A percentile compares a stretch with the other conserved stretches of the same genome.
These are phyloP conservation scores for Graphium colonna DNA, from an alignment of 2,888 invertebrate genomes.

Conservation along the genomic window DNA sequence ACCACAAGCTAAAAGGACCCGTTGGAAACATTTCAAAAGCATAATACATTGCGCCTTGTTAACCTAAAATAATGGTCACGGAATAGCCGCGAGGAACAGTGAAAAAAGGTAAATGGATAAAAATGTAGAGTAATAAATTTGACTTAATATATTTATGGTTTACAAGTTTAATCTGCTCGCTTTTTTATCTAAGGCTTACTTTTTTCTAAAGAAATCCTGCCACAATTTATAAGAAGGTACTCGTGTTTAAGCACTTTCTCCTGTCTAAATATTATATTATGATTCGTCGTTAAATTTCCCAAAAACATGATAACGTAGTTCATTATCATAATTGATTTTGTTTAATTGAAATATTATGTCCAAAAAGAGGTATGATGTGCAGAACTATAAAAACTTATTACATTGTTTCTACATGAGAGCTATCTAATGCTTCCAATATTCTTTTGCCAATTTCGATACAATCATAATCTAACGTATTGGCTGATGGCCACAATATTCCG, in stretches of 20 bases:
- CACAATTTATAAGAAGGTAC: background rate
- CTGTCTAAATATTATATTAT: background rate
- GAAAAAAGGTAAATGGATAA: conserved; percentile 31
- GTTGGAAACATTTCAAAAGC: conserved; percentile 39
- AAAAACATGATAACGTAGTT: too few relatives aligned
- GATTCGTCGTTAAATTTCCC: too few relatives aligned
- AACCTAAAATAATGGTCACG: conserved; percentile 48
- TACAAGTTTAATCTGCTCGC: conserved; percentile 9
- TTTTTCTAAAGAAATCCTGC: conserved; percentile 30
- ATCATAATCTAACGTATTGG: conserved; percentile 39
- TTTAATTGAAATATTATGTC: too few relatives aligned
- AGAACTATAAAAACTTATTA: background rate
- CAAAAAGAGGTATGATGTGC: too few relatives aligned
- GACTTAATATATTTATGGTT: conserved; percentile 12
- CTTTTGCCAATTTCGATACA: background rate
- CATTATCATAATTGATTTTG: too few relatives aligned
- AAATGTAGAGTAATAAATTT: conserved; percentile 16
- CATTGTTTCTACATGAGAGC: conserved; percentile 32
- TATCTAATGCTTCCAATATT: background rate
- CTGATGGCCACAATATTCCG: conserved; percentile 53
- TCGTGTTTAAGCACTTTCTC: too few relatives aligned
- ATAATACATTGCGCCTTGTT: conserved; percentile 42
- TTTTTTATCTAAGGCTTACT: conserved; percentile 11
- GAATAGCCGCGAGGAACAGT: conserved; percentile 29
- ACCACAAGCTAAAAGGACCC: conserved; percentile 37